Conservation (phyloP, 2,888 invertebrate species). For the Ephialtes manifestator region DNA sequence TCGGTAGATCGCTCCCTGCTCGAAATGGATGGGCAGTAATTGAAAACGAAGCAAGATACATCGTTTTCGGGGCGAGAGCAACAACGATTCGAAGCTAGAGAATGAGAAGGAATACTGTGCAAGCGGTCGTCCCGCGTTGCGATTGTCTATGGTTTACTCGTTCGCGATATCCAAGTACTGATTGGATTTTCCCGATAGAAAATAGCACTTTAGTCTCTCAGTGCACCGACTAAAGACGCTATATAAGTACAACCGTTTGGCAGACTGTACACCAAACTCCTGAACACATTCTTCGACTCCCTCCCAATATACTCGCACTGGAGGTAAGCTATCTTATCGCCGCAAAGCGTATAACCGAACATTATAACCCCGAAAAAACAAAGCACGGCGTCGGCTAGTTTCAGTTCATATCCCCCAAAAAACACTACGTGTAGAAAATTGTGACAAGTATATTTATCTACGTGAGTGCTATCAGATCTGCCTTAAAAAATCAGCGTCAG, state of each 20-base stretch:
- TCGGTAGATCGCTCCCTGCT: slow-evolving; percentile 58
- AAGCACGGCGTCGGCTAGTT: too few relatives aligned
- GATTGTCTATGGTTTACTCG: slow-evolving; percentile 52
- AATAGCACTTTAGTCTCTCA: slow-evolving; percentile 40
- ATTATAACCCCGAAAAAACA: too few relatives aligned
- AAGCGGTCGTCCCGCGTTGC: slow-evolving; percentile 7
- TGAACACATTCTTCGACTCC: background rate
- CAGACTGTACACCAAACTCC: slow-evolving; percentile 3
- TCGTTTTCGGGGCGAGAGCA: slow-evolving; percentile 42
- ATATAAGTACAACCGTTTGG: background rate
- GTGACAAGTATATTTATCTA: too few relatives aligned
- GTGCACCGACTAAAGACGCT: slow-evolving; percentile 26
- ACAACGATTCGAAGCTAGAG: slow-evolving; percentile 35
- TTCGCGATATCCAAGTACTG: slow-evolving; percentile 56
- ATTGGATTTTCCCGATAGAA: slow-evolving; percentile 63
- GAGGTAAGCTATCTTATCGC: background rate
- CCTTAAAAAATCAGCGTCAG: too few relatives aligned
- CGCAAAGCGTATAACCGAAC: too few relatives aligned
- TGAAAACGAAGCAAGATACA: slow-evolving; percentile 68
- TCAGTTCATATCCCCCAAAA: too few relatives aligned
- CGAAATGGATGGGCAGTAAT: slow-evolving; percentile 67
- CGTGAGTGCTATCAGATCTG: too few relatives aligned
- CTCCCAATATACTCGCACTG: background rate
- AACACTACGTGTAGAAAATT: too few relatives aligned
- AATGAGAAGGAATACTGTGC: slow-evolving; percentile 21